These are phyloP conservation scores for Drosophila sulfurigaster DNA, from an alignment of 1,140 invertebrate genomes.

Conservation along the genomic window DNA sequence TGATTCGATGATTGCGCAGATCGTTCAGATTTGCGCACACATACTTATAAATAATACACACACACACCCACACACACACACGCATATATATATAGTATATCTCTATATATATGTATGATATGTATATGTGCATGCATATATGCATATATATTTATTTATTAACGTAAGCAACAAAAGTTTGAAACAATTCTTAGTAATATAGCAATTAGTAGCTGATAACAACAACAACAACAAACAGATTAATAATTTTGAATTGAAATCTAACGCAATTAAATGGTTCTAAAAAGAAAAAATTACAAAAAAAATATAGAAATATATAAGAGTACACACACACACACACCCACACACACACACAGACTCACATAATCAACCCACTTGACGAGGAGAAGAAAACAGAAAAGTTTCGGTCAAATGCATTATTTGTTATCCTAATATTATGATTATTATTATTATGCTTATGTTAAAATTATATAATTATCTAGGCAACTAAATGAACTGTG, in stretches of 20 bases:
- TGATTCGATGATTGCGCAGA: constrained; percentile 58
- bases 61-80: constrained; percentile 31
- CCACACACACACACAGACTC: constrained; percentile 17
- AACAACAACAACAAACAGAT: constrained; percentile 20
- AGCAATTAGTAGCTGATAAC: constrained; percentile 48
- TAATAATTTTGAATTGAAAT: constrained; percentile 35
- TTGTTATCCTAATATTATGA: constrained; percentile 69
- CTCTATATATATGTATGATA: constrained; percentile 4
- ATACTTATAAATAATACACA: constrained; percentile 48
- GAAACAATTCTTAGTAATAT: constrained; percentile 51
- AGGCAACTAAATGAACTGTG: constrained; percentile 59
- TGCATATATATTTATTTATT: constrained; percentile 28
- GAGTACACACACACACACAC: constrained; percentile 4
- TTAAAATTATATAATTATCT: constrained; percentile 52
- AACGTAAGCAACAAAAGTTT: constrained; percentile 48
- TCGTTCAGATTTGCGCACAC: constrained; percentile 40
- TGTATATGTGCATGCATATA: background rate
- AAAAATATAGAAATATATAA: no score
- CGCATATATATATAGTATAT: constrained; percentile 16
- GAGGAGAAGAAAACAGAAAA: background rate
- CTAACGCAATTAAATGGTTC: constrained; percentile 21
- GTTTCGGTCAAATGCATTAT: constrained; percentile 29
- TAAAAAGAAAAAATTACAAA: background rate
- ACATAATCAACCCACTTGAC: constrained; percentile 43
- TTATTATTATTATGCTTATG: constrained; percentile 23